Base-by-base conservation (phyloP, 2,797 vertebrate genomes). In the Tragelaphus oryx region DNA sequence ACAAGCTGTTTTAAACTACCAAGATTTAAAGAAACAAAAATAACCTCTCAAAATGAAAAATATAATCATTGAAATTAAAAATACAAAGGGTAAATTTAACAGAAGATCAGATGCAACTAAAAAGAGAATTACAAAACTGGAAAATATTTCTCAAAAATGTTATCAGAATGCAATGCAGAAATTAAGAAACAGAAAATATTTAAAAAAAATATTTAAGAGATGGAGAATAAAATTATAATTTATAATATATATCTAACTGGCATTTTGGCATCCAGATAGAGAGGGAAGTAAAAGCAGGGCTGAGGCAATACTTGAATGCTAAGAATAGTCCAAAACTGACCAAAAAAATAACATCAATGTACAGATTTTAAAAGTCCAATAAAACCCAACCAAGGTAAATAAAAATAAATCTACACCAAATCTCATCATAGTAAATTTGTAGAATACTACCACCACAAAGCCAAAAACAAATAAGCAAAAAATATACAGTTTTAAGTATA, bases 1-100 rank as follows among this genome's bases (percentile, higher is more conserved):
- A 91, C n/a, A 65, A 88, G 52, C 28, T 68, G 18, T 33, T 33
- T 68, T 59, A 48, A 91, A 81, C 76, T 33, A 86, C 17, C 37
- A 79, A 81, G 26, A 88, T 84, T 91, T 83, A 91, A 82, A 95
- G 37, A 87, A 76, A 71, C 48, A 86, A 84, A 89, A 92, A 18
- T 26, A 62, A 60, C 68, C 82, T 93, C 60, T 91, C 37, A 76
- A 89, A 90, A 90, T 91, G 16, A 88, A 87, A 95, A 93, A 68
- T 71, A 2, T 30, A 83, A 41, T 71, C 28, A 79, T 44, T 50
- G 13, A 24, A 87, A 93, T 44, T 78, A 68, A 87, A 79, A 87
- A 28, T 26, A 80, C 12, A 78, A 86, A 28, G 44, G 54, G 87
- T 75, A 74, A 60, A 87, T 83, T 41, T 84, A 33, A 33, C 33